A percentile compares a stretch with the other conserved stretches of the same genome.
These are phyloP conservation scores for Limnephilus marmoratus DNA, from an alignment of 2,888 invertebrate genomes.

Conservation along the genomic window DNA sequence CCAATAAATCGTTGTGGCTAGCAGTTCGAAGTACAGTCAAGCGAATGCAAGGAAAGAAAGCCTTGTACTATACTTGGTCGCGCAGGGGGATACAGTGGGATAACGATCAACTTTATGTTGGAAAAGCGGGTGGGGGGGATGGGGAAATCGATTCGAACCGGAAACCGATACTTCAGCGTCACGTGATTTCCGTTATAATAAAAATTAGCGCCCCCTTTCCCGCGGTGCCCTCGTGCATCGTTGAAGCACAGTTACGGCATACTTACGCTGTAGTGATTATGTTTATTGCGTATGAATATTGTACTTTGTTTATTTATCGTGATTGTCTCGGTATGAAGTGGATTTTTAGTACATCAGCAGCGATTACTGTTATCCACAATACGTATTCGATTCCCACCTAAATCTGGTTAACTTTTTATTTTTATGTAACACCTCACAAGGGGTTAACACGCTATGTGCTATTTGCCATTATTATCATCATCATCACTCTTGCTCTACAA, in stretches of 20 bases:
- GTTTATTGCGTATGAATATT: background rate
- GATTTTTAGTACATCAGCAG: background rate
- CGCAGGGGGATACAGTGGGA: background rate
- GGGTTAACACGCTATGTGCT: too few relatives aligned
- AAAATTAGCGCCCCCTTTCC: conserved; percentile 47
- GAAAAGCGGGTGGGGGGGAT: conserved; percentile 24
- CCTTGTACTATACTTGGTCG: background rate
- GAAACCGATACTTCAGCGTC: conserved; percentile 54
- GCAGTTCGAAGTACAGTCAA: conserved; percentile 31
- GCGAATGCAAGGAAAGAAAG: conserved; percentile 43
- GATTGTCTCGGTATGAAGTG: background rate
- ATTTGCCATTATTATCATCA: too few relatives aligned
- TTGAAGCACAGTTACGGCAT: background rate
- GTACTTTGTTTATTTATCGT: background rate
- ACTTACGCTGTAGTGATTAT: background rate
- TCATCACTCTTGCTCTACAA: too few relatives aligned
- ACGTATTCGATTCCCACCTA: too few relatives aligned
- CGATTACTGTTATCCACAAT: background rate
- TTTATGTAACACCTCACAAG: too few relatives aligned
- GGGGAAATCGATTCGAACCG: conserved; percentile 28
- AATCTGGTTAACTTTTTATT: too few relatives aligned
- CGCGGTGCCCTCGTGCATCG: background rate
- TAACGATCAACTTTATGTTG: conserved; percentile 45
- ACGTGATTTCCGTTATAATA: conserved; percentile 42
- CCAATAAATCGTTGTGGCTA: conserved; percentile 39